Conservation (phyloP, 2,113 vertebrate species). For the Empidonax alnorum region DNA sequence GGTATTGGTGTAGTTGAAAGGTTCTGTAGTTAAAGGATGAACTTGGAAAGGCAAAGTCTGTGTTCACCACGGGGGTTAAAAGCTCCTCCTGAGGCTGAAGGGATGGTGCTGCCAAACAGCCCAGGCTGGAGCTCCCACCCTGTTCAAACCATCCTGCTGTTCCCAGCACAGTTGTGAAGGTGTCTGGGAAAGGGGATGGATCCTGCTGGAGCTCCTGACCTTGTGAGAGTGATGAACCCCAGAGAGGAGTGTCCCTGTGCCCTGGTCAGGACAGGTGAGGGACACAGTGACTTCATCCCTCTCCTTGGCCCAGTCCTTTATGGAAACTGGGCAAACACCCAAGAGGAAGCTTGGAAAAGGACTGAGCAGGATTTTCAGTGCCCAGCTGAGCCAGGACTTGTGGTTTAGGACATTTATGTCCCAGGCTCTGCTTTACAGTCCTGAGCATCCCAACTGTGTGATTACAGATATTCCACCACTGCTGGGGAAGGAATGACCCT, state of each 20-base stretch:
- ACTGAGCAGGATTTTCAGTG: background rate
- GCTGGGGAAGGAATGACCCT: background rate
- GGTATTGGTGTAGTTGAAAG: background rate
- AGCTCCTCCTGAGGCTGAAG: background rate
- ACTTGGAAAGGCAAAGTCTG: background rate
- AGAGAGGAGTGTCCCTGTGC: background rate
- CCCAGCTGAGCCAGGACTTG: background rate
- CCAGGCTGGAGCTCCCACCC: background rate
- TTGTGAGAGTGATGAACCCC: fast-evolving
- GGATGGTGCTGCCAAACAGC: background rate
- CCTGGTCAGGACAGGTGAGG: background rate
- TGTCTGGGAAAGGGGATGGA: background rate
- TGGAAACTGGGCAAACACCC: background rate
- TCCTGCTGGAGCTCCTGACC: background rate
- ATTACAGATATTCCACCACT: background rate
- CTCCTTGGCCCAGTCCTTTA: background rate
- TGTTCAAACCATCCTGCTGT: fast-evolving
- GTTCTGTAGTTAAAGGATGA: background rate
- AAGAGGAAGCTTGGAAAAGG: background rate
- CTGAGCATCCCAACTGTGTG: background rate
- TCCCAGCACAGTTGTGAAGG: background rate
- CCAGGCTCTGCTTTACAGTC: background rate
- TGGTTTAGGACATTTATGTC: background rate
- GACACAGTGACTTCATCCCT: fast-evolving
- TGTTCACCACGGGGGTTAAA: background rate